Evolutionary conservation across 2,888 invertebrate genomes (phyloP).

Genomic region (Hydriomena furcata): DNA sequence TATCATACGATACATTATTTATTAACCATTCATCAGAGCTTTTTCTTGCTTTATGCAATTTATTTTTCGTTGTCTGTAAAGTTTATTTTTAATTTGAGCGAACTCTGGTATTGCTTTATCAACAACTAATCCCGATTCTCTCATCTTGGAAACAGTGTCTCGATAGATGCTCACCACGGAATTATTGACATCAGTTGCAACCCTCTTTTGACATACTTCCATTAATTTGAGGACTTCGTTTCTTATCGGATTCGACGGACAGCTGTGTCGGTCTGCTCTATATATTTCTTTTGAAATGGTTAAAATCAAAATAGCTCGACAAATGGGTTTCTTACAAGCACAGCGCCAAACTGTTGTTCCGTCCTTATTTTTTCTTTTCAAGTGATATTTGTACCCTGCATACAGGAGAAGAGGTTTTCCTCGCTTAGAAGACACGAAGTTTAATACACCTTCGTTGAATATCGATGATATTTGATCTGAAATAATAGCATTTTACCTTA

Average conservation of each 20-base stretch:
- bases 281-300: neutral
- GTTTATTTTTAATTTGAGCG: too few species aligned
- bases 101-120: too few species aligned
- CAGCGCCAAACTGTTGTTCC: conserved; percentile 12
- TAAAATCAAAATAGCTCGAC: neutral
- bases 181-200: too few species aligned
- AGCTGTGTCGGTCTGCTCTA: neutral
- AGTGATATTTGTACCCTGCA: conserved; percentile 7
- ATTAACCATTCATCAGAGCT: too few species aligned
- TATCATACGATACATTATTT: too few species aligned
- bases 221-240: neutral
- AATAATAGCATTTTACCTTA: neutral
- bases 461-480: neutral
- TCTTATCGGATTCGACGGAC: neutral
- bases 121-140: too few species aligned
- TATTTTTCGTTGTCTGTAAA: too few species aligned
- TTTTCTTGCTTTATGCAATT: too few species aligned
- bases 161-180: too few species aligned
- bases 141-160: too few species aligned
- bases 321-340: neutral
- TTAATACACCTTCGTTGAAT: neutral
- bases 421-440: neutral
- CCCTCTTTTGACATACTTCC: too few species aligned
- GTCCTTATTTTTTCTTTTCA: neutral
- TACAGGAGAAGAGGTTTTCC: neutral